Evolutionary conservation across 2,113 vertebrate species (phyloP), one percentile per base, ranked within the genome.

Genomic region (Oreochromis spilurus): DNA sequence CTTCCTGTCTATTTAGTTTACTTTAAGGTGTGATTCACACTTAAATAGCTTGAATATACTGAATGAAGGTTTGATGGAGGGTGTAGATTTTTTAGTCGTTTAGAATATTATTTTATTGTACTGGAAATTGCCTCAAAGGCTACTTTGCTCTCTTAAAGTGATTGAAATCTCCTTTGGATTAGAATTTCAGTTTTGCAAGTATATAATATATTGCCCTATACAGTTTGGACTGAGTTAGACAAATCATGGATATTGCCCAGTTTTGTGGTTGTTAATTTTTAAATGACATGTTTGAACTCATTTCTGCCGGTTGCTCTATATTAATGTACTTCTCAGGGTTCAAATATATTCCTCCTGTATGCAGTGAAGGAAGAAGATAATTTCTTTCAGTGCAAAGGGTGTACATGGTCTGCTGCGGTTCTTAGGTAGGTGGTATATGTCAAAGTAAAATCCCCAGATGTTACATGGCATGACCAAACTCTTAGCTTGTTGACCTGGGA

Each of bases 401-500:
- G 31, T 62, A 62, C 58, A 62, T 36, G 9, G 9, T 36, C 31
- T 36, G 17, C 17, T 36, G 29, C 16, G 1, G 29, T 36, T 62
- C 58, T 62, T 62, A 19, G 16, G 17, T 57, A 57, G 24, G 54
- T 26, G 54, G 54, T 62, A 62, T 62, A 62, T 62, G 58, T 62
- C 58, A 62, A 62, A 62, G 58, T 62, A 62, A 62, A 62, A 36
- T 62, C 58, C 2, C 17, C 58, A 19, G 29, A 34, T 62, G 29
- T 36, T 36, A 62, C 58, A 62, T 62, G 31, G 31, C 31, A 62
- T 62, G 31, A n/a, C 34, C 58, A 60, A 87, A 38, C 86, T 91
- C 91, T 92, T 38, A 92, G 14, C 81, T 91, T 93, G 84, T 93
- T 93, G 84, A 93, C 92, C 72, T 93, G 92, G 6, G 91, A 92